phyloP scores from a whole-genome alignment of 92 coral and sea anemone genomes.

The Porites rus region DNA sequence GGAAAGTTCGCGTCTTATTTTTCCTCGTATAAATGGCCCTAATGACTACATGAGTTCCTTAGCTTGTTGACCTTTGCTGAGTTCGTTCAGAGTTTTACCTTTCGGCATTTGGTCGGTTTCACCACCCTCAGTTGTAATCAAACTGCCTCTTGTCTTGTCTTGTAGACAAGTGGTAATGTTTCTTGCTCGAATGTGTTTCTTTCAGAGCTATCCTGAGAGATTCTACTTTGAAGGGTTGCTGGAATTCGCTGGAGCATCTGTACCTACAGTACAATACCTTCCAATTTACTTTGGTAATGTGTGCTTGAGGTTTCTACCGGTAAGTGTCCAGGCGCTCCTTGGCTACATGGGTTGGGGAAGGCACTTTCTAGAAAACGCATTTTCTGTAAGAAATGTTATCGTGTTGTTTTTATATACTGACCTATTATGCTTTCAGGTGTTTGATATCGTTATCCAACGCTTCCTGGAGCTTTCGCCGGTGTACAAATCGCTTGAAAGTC shows the following conservation, averaged over 20 bases:
- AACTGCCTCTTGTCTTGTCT: no score
- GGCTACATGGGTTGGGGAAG: no score
- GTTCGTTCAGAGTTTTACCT: not conserved
- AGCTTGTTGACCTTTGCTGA: not conserved
- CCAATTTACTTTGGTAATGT: conserved; percentile 98
- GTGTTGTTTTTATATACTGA: not conserved
- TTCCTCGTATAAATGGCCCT: no score
- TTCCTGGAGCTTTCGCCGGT: conserved; percentile 96
- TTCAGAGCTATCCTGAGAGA: conserved; percentile 90
- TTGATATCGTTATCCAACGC: conserved; percentile 98
- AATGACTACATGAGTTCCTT: not conserved
- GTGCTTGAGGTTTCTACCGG: conserved; percentile 94
- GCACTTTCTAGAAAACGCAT: no score
- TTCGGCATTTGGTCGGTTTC: not conserved
- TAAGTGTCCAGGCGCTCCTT: conserved; percentile 40
- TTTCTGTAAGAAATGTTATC: no score
- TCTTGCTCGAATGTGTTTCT: conserved; percentile 2
- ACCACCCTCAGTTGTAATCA: no score
- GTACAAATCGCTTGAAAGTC: conserved; percentile 88
- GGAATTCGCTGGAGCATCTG: conserved; percentile 85
- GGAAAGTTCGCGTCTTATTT: no score
- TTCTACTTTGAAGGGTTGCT: conserved; percentile 96
- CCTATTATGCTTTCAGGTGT: conserved; percentile 68
- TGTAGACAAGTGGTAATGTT: not conserved
- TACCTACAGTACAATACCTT: conserved; percentile 88